Evolutionary conservation across 2,797 vertebrate genomes (phyloP).

Genomic region (Trachurus trachurus): DNA sequence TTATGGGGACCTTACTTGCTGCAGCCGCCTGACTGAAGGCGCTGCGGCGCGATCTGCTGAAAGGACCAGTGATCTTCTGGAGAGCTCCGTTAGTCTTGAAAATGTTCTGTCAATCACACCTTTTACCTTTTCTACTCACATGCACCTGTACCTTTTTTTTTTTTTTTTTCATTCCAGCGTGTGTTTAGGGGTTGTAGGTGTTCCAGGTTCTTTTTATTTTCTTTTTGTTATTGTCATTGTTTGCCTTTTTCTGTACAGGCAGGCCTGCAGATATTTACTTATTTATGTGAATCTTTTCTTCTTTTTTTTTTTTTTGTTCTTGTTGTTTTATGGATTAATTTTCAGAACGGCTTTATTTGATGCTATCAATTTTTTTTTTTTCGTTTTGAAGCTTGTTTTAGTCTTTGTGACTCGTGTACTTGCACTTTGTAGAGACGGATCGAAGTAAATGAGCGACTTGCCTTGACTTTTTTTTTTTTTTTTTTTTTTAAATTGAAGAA

Average conservation of each 20-base stretch:
- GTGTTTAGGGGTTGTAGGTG: slow-evolving; percentile 51
- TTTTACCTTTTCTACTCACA: slow-evolving; percentile 40
- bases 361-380: slow-evolving; percentile 39
- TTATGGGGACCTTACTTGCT: slow-evolving; percentile 24
- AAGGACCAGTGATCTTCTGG: slow-evolving; percentile 26
- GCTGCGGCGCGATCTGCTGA: slow-evolving; percentile 53
- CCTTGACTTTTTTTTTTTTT: slow-evolving; percentile 64
- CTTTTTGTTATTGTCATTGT: slow-evolving; percentile 41
- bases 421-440: slow-evolving; percentile 84
- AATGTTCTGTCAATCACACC: slow-evolving; percentile 25
- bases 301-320: slow-evolving; percentile 25
- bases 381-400: slow-evolving; percentile 65
- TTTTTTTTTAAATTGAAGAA: slow-evolving; percentile 55
- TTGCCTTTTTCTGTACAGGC: slow-evolving; percentile 86
- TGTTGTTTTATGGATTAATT: slow-evolving; percentile 42
- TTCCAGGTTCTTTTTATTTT: slow-evolving; percentile 46
- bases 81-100: slow-evolving; percentile 17
- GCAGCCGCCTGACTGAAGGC: slow-evolving; percentile 21
- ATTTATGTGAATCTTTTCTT: slow-evolving; percentile 78
- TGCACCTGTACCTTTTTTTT: slow-evolving; percentile 65
- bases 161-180: slow-evolving; percentile 78
- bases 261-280: slow-evolving; percentile 86
- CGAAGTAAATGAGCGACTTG: slow-evolving; percentile 77
- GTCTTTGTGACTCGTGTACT: slow-evolving; percentile 79
- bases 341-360: slow-evolving; percentile 51